These are phyloP conservation scores for Cheirogaleus major DNA, from an alignment of 2,797 vertebrate species.

Conservation along the genomic window DNA sequence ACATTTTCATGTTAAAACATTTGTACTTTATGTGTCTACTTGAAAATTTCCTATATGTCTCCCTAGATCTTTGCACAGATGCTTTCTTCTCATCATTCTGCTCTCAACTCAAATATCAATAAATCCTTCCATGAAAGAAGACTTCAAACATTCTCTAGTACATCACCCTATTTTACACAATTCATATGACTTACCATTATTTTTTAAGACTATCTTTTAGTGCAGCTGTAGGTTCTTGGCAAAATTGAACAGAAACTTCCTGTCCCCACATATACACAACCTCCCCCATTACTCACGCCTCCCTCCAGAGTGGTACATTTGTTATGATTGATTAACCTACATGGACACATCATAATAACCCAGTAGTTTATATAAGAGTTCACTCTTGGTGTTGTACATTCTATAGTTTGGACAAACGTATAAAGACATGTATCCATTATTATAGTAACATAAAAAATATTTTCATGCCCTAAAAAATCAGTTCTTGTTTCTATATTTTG, in stretches of 20 bases:
- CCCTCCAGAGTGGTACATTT: not conserved
- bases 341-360: not conserved
- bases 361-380: not conserved
- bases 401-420: not conserved
- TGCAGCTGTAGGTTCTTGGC: not conserved
- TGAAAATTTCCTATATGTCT: not conserved
- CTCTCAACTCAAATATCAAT: not conserved
- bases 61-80: not conserved
- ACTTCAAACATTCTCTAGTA: not conserved
- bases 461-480: not conserved
- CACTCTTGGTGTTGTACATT: not conserved
- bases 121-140: not conserved
- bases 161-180: not conserved
- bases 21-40: not conserved
- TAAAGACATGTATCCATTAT: not conserved
- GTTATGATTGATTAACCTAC: not conserved
- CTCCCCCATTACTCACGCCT: not conserved
- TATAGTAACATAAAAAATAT: not conserved
- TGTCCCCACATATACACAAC: not conserved
- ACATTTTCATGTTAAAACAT: not conserved
- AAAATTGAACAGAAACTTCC: not conserved
- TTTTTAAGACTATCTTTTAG: not conserved
- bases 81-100: not conserved
- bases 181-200: not conserved
- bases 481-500: not conserved